Percentiles rank a stretch among this genome's conserved stretches.
Conservation (phyloP, 2,113 vertebrate genomes). For the Lipotes vexillifer region DNA sequence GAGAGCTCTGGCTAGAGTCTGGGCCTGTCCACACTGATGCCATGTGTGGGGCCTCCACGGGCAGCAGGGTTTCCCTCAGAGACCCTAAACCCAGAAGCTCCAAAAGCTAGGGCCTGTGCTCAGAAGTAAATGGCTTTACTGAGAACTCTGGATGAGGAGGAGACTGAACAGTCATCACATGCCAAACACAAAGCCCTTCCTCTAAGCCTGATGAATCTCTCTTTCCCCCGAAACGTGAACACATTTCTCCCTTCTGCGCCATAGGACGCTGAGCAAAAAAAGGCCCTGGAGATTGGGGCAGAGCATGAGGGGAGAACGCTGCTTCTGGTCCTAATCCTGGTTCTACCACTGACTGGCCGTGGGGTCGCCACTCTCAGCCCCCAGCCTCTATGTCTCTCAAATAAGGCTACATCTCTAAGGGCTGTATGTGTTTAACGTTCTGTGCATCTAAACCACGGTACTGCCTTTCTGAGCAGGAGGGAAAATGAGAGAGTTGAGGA, state of each 20-base stretch:
- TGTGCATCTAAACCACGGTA: neutral
- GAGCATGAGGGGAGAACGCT: neutral
- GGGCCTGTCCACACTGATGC: neutral
- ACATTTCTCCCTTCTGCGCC: neutral
- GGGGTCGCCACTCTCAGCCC: neutral
- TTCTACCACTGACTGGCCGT: neutral
- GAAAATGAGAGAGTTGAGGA: neutral
- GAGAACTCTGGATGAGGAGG: neutral
- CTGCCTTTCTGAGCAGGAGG: neutral
- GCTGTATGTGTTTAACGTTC: neutral
- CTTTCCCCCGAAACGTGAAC: neutral
- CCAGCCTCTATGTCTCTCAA: neutral
- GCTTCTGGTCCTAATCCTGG: neutral
- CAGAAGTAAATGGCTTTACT: neutral
- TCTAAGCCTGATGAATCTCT: neutral
- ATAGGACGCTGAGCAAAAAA: neutral
- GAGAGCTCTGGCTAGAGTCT: neutral
- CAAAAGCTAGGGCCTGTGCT: neutral
- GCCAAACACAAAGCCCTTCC: neutral
- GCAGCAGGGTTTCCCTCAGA: neutral
- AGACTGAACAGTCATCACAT: neutral
- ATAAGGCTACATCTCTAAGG: neutral
- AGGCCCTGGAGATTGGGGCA: neutral
- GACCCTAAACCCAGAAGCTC: neutral
- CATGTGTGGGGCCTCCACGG: fast-evolving